phyloP scores from a whole-genome alignment of 2,797 vertebrate genomes.

The Enteromius afrohamiltoni region DNA sequence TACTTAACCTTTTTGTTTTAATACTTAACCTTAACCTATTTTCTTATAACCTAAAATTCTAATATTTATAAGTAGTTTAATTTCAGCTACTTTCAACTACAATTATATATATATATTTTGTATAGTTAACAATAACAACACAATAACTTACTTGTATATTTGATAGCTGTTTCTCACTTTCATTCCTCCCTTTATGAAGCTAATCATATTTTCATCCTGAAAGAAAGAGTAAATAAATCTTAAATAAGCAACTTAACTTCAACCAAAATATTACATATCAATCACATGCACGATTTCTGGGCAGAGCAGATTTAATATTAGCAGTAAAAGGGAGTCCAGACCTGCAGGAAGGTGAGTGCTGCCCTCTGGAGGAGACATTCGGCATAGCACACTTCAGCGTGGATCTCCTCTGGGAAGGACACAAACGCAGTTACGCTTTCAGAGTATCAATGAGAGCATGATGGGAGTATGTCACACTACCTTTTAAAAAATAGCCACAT shows the following conservation, averaged over 20 bases:
- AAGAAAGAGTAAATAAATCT: conserved; percentile 15
- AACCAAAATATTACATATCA: neutral
- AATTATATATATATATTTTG: neutral
- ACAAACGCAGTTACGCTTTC: neutral
- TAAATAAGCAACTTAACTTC: neutral
- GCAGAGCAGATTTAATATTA: neutral
- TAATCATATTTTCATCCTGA: conserved; percentile 99
- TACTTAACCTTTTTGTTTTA: neutral
- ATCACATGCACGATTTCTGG: neutral
- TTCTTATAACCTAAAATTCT: too few relatives aligned
- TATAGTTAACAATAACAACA: neutral
- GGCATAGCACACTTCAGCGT: conserved; percentile 96
- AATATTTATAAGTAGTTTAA: neutral
- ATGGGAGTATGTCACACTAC: neutral
- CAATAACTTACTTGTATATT: conserved; percentile 88
- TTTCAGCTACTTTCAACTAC: neutral
- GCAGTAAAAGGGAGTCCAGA: conserved; percentile 54
- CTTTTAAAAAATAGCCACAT: conserved; percentile 9
- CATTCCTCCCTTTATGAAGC: conserved; percentile 97
- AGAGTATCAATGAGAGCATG: neutral
- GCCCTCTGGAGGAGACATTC: conserved; percentile 98
- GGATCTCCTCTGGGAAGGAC: conserved; percentile 87
- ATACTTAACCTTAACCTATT: too few relatives aligned
- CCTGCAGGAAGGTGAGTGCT: conserved; percentile 97
- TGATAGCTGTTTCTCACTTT: conserved; percentile 98